These are phyloP conservation scores for Formica aserva DNA, from an alignment of 2,888 invertebrate species.

Conservation along the genomic window DNA sequence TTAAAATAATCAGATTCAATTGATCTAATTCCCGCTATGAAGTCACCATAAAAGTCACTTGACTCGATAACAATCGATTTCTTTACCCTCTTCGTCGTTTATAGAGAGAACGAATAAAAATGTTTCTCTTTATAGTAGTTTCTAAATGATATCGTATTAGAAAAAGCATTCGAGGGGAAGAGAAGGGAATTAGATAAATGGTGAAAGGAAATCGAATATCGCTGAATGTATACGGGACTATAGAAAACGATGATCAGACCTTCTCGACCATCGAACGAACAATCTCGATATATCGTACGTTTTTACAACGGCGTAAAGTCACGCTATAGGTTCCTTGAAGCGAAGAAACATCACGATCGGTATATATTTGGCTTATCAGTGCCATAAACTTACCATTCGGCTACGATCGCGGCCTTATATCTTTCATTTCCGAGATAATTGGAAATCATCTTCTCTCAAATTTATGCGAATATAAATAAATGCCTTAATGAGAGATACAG, in stretches of 20 bases:
- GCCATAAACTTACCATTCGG: conserved; percentile 61
- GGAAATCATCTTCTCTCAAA: conserved; percentile 59
- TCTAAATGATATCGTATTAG: conserved; percentile 15
- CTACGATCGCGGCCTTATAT: conserved; percentile 61
- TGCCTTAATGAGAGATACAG: conserved; percentile 14
- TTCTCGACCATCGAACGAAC: conserved; percentile 29
- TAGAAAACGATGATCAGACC: conserved; percentile 44
- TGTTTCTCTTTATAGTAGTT: not conserved
- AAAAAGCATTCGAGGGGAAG: not conserved
- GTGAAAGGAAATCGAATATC: conserved; percentile 33
- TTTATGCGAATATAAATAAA: conserved; percentile 40
- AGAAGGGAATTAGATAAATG: not conserved
- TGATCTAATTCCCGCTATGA: not conserved
- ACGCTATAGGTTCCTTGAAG: conserved; percentile 57
- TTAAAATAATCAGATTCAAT: conserved; percentile 36
- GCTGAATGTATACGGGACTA: conserved; percentile 34
- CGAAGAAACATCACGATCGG: conserved; percentile 63
- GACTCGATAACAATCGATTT: conserved; percentile 5
- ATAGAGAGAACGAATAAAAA: not conserved
- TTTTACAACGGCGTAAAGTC: conserved; percentile 74
- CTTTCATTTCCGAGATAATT: conserved; percentile 69
- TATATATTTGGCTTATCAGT: conserved; percentile 66
- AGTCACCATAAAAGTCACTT: not conserved
- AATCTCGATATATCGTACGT: conserved; percentile 65
- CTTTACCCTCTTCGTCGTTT: not conserved